Percentiles rank a stretch among this genome's conserved stretches.
phyloP scores from a whole-genome alignment of 2,888 invertebrate species.

The Harmothoe impar region DNA sequence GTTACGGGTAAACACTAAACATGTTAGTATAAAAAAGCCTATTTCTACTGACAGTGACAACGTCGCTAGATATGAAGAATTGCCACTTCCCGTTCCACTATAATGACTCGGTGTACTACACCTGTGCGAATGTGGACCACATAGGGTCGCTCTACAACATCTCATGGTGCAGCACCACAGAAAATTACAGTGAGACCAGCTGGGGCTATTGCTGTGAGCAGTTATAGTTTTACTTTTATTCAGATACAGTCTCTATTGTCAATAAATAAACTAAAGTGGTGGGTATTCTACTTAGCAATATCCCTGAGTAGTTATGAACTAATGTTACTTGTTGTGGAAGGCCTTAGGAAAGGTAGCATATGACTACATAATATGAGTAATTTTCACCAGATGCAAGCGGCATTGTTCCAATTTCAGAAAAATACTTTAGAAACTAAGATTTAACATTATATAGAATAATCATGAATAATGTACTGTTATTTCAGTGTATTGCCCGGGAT shows the following conservation, averaged over 20 bases:
- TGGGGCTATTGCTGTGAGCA: constrained; percentile 41
- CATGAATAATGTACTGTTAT: no score
- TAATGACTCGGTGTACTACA: constrained; percentile 38
- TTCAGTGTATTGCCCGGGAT: no score
- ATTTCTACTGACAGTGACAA: constrained; percentile 19
- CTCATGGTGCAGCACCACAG: background rate
- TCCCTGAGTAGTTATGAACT: background rate
- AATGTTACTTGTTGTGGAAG: background rate
- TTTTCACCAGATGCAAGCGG: background rate
- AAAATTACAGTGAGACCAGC: background rate
- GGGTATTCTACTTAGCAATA: background rate
- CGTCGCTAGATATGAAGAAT: background rate
- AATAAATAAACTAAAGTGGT: no score
- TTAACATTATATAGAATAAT: no score
- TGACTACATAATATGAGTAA: background rate
- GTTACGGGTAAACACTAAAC: no score
- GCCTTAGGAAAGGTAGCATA: background rate
- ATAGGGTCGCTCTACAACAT: background rate
- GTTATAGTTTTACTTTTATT: background rate
- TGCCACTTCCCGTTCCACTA: constrained; percentile 25
- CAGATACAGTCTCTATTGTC: background rate
- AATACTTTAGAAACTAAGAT: no score
- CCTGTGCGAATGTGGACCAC: background rate
- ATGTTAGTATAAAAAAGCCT: no score
- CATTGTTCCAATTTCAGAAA: no score